Evolutionary conservation across 2,888 invertebrate species (phyloP), one percentile per base, ranked within the genome.

Genomic region (Eumerus sabulonum): DNA sequence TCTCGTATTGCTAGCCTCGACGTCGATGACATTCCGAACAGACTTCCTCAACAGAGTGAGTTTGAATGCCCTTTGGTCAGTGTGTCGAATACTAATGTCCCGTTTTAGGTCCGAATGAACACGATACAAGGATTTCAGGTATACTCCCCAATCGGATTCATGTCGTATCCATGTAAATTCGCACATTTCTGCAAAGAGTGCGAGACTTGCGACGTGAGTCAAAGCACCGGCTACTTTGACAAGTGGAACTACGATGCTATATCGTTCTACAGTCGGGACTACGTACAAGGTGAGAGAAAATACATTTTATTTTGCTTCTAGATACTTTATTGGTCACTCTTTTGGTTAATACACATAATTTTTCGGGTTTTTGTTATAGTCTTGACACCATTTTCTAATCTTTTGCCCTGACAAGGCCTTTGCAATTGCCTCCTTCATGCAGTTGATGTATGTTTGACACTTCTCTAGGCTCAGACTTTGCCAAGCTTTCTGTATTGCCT

Each of bases 141-240:
- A 84, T 99, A 94, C 90, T 93, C 94, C 85, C 96, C 98, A n/a
- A 93, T 97, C 82, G 95, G 96, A 16, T 99, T 98, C 89, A 92
- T 94, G 84, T 95, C 96, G 86, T 97, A 94, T 90, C 92, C 97
- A 85, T 89, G 89, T 73, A 85, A 84, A 53, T 86, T 87, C 82
- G 96, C 96, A 51, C 91, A 92, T 84, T 90, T 93, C 82, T 90
- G 89, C 74, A 90, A 90, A 81, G 89, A 90, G 62, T 88, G 89
- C 66, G 90, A 91, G 59, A 87, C 92, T 3, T 89, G 89, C 83
- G 94, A 95, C 83, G 91, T 94, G 16, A 93, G 93, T 86, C 94
- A 94, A 88, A 92, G 92, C 85, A 90, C 92, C 35, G 97, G 97
- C 0, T 94, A 94, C 87, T 97, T 95, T 87, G 95, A 96, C 88